A percentile compares a stretch with the other conserved stretches of the same genome.
Conservation (phyloP, 1,140 invertebrate genomes). For the Holcopasites calliopsidis region DNA sequence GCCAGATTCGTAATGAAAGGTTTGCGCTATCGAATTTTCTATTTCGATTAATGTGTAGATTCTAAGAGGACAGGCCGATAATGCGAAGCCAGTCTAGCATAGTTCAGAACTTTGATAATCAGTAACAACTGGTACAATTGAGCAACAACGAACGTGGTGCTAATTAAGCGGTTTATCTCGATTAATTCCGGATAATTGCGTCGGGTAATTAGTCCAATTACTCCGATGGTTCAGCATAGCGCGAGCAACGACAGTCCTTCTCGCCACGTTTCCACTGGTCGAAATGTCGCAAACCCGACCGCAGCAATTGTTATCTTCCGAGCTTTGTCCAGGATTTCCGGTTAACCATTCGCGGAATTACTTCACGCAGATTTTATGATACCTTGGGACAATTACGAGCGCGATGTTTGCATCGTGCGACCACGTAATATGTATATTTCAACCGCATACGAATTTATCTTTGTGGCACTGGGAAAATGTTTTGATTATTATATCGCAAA, state of each 20-base stretch:
- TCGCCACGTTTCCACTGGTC: conserved; percentile 4
- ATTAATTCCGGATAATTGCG: conserved; percentile 68
- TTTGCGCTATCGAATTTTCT: too few relatives aligned
- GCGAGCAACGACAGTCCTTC: conserved; percentile 25
- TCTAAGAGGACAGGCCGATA: conserved; percentile 2
- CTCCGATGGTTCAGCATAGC: conserved; percentile 31
- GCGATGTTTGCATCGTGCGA: not conserved
- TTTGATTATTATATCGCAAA: too few relatives aligned
- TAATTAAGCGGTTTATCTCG: conserved; percentile 68
- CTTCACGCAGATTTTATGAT: not conserved
- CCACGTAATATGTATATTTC: too few relatives aligned
- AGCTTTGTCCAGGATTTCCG: not conserved
- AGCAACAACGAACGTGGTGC: conserved; percentile 51
- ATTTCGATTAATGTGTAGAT: too few relatives aligned
- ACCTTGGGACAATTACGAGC: not conserved
- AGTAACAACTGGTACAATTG: not conserved
- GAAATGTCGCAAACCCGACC: conserved; percentile 36
- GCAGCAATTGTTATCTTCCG: conserved; percentile 24
- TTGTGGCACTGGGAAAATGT: too few relatives aligned
- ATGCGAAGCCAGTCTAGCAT: conserved; percentile 3
- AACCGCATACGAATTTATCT: too few relatives aligned
- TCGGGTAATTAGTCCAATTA: conserved; percentile 63
- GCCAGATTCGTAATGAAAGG: too few relatives aligned
- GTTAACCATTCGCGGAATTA: not conserved
- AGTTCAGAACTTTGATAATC: conserved; percentile 38